Evolutionary conservation across 2,888 invertebrate species (phyloP).

Genomic region (Melieria crassipennis): DNA sequence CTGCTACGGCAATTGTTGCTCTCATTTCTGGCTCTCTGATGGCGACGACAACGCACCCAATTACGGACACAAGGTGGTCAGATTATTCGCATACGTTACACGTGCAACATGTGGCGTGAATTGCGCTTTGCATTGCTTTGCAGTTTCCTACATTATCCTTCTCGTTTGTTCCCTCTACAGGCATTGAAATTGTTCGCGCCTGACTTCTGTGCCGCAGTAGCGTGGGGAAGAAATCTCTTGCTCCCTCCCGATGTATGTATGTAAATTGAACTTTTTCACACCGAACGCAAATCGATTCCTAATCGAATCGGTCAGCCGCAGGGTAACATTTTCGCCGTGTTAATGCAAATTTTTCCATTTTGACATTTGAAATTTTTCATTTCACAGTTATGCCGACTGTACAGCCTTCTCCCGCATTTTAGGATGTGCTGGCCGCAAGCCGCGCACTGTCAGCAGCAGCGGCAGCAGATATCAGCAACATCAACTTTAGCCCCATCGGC

Average conservation of each 20-base stretch:
- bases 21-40: not conserved
- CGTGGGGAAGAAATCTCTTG: no score
- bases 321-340: not conserved
- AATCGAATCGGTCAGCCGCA: constrained; percentile 6
- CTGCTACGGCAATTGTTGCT: not conserved
- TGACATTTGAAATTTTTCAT: constrained; percentile 15
- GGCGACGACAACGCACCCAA: not conserved
- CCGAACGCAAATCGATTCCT: constrained; percentile 49
- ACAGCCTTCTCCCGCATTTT: not conserved
- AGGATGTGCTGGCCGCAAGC: not conserved
- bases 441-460: not conserved
- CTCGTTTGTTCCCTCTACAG: no score
- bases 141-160: no score
- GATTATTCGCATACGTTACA: no score
- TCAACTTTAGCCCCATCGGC: no score
- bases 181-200: no score
- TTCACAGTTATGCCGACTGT: not conserved
- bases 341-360: constrained; percentile 15
- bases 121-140: no score
- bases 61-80: not conserved
- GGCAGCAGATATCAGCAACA: no score
- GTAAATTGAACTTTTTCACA: constrained; percentile 61
- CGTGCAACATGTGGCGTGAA: no score
- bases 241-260: not conserved
- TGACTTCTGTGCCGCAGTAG: no score